A percentile compares a stretch with the other conserved stretches of the same genome.
These are phyloP conservation scores for Crotalus tigris DNA, from an alignment of 2,113 vertebrate genomes.

Conservation along the genomic window DNA sequence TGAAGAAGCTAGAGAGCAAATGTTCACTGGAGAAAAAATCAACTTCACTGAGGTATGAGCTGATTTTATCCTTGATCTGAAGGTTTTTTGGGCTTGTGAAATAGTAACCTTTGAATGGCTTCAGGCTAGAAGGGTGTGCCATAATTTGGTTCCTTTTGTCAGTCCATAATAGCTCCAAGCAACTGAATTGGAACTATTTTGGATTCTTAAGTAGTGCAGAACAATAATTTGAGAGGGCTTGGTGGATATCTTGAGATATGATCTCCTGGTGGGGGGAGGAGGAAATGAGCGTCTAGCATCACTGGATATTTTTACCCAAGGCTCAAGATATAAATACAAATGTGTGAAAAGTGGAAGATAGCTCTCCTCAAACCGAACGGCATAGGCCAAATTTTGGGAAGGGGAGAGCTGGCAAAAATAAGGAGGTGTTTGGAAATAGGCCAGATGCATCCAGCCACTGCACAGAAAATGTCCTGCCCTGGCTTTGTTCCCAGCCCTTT, in stretches of 20 bases:
- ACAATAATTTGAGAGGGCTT: background rate
- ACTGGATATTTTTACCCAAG: background rate
- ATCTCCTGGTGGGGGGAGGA: background rate
- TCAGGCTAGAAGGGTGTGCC: background rate
- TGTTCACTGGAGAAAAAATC: conserved; percentile 94
- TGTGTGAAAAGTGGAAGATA: background rate
- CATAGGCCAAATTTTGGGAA: background rate
- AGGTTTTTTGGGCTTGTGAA: background rate
- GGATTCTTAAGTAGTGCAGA: background rate
- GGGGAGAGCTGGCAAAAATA: background rate
- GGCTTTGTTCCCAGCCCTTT: background rate
- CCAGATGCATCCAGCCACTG: background rate
- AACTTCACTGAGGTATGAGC: conserved; percentile 92
- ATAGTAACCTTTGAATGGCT: background rate
- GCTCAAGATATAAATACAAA: background rate
- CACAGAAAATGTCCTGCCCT: background rate
- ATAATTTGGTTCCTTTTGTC: background rate
- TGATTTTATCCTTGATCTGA: background rate
- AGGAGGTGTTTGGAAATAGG: background rate
- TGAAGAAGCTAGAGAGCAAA: conserved; percentile 84
- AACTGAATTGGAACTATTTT: background rate
- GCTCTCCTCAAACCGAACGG: background rate
- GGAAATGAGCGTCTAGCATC: background rate
- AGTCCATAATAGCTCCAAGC: background rate
- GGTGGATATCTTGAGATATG: background rate